Percentiles rank a stretch among this genome's conserved stretches.
These are phyloP conservation scores for Priocnemis perturbator DNA, from an alignment of 2,888 invertebrate species.

Conservation along the genomic window DNA sequence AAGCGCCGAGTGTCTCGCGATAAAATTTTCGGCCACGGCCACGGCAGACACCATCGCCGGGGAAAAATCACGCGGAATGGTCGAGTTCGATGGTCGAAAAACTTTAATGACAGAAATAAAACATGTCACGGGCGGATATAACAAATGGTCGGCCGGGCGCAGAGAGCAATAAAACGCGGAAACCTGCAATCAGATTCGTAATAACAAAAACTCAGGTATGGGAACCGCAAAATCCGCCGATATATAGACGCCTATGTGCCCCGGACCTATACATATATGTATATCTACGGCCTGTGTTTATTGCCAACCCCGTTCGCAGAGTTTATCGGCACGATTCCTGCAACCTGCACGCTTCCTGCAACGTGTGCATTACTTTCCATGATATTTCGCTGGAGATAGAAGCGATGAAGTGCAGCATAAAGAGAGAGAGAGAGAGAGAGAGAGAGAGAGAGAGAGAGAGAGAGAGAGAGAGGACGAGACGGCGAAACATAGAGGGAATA, in stretches of 20 bases:
- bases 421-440: conserved; percentile 1
- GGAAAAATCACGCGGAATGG: too few species aligned
- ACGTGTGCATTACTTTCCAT: conserved; percentile 11
- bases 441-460: conserved; percentile 3
- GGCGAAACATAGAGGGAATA: neutral
- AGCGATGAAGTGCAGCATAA: conserved; percentile 1
- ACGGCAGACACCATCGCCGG: too few species aligned
- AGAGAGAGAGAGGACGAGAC: neutral
- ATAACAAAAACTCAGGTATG: conserved; percentile 31
- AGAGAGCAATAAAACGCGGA: conserved; percentile 20
- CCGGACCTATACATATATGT: neutral
- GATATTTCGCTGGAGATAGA: conserved; percentile 19
- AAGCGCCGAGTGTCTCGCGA: neutral
- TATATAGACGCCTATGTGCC: neutral
- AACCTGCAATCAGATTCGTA: conserved; percentile 33
- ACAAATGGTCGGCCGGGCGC: conserved; percentile 7
- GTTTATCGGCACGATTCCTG: conserved; percentile 29
- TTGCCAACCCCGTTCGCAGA: conserved; percentile 18
- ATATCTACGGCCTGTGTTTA: conserved; percentile 18
- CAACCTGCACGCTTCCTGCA: conserved; percentile 16
- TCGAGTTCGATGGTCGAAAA: neutral
- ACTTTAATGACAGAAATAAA: conserved; percentile 22
- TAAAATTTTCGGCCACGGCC: neutral
- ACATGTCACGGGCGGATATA: conserved; percentile 1
- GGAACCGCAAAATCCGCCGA: conserved; percentile 9